These are phyloP conservation scores for Gymnogyps californianus DNA, from an alignment of 2,113 vertebrate genomes.

Conservation along the genomic window DNA sequence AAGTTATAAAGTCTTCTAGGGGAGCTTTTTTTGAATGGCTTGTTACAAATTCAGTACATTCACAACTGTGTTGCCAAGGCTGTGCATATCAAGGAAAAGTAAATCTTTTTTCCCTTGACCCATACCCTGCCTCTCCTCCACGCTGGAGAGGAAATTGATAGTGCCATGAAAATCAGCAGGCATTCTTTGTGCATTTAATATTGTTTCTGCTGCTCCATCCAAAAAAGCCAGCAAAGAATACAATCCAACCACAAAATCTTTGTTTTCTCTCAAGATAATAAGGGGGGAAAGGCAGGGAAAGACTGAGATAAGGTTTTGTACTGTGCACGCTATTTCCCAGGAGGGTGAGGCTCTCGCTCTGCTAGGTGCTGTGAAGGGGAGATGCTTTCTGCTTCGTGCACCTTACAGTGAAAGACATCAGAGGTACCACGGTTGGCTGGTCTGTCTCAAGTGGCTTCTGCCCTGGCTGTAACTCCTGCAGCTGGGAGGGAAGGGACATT, in stretches of 20 bases:
- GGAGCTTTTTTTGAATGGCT: neutral
- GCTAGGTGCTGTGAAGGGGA: neutral
- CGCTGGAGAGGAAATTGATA: neutral
- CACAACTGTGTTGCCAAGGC: neutral
- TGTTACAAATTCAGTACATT: neutral
- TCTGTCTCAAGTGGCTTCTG: neutral
- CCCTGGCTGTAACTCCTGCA: neutral
- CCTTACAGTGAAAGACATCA: neutral
- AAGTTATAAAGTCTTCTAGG: neutral
- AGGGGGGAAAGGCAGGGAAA: neutral
- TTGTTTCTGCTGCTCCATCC: neutral
- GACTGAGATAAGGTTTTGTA: neutral
- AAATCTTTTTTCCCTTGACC: slow-evolving; percentile 7
- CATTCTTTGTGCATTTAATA: neutral
- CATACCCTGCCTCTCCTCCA: neutral
- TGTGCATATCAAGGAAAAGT: neutral
- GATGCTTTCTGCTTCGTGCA: neutral
- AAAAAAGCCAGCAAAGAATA: neutral
- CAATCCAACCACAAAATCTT: neutral
- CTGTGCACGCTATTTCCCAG: fast-evolving
- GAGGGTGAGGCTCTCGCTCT: neutral
- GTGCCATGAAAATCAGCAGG: neutral
- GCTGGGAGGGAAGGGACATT: neutral
- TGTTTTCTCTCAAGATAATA: neutral
- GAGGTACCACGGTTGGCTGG: fast-evolving